A percentile compares a stretch with the other conserved stretches of the same genome.
These are phyloP conservation scores for Anticlea derivata DNA, from an alignment of 2,888 invertebrate genomes.

Conservation along the genomic window DNA sequence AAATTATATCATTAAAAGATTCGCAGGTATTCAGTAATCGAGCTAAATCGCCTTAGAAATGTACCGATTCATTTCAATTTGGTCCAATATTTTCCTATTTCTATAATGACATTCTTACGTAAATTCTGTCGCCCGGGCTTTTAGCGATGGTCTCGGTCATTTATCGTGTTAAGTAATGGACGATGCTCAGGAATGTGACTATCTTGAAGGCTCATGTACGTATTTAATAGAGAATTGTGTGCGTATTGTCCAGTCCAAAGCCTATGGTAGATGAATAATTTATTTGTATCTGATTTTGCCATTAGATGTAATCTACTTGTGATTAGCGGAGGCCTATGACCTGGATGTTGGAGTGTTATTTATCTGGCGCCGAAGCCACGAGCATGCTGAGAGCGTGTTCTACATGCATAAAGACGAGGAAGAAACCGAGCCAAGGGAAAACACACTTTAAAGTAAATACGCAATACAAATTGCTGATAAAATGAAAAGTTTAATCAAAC, in stretches of 20 bases:
- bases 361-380: too few species aligned
- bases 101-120: slow-evolving; percentile 36
- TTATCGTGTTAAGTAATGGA: slow-evolving; percentile 48
- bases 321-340: background rate
- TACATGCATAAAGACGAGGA: background rate
- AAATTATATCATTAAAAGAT: slow-evolving; percentile 12
- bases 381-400: too few species aligned
- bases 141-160: slow-evolving; percentile 52
- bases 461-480: slow-evolving; percentile 4
- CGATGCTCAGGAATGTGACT: slow-evolving; percentile 34
- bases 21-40: slow-evolving; percentile 12
- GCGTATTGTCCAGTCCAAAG: slow-evolving; percentile 1
- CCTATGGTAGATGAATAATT: slow-evolving; percentile 14
- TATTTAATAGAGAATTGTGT: background rate
- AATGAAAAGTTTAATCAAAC: slow-evolving; percentile 20
- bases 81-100: slow-evolving; percentile 31
- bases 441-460: background rate
- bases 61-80: slow-evolving; percentile 30
- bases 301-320: slow-evolving; percentile 4
- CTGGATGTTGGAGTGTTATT: too few species aligned
- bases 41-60: slow-evolving; percentile 26
- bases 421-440: background rate
- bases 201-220: background rate
- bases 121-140: slow-evolving; percentile 42
- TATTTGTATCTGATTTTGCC: slow-evolving; percentile 8